A percentile compares a stretch with the other conserved stretches of the same genome.
phyloP scores from a whole-genome alignment of 2,888 invertebrate genomes.

The Coleophora flavipennella region DNA sequence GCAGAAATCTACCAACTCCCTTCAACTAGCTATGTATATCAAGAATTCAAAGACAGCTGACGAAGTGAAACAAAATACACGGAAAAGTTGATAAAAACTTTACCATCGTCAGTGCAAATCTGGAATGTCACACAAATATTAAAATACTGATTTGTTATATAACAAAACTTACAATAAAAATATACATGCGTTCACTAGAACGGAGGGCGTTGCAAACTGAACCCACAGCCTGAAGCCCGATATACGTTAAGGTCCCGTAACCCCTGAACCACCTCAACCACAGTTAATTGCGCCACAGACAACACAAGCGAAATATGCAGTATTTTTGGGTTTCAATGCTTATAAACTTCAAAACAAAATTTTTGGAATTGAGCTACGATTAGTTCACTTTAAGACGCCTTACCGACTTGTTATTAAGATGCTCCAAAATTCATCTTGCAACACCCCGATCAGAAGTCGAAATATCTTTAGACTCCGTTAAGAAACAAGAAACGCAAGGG shows the following conservation, averaged over 20 bases:
- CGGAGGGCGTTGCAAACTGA: conserved; percentile 48
- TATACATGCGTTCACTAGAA: conserved; percentile 47
- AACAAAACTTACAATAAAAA: conserved; percentile 55
- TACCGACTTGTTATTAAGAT: no score
- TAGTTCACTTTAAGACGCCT: no score
- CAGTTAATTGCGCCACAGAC: conserved; percentile 16
- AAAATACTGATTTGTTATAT: conserved; percentile 70
- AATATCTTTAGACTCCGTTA: conserved; percentile 24
- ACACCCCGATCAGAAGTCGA: conserved; percentile 32
- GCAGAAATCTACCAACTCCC: no score
- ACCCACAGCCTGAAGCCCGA: conserved; percentile 17
- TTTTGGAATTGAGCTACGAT: no score
- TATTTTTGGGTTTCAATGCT: no score
- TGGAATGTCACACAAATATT: conserved; percentile 71
- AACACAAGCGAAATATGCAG: no score
- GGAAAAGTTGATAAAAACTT: conserved; percentile 15
- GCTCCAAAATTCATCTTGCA: conserved; percentile 47
- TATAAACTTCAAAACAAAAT: no score
- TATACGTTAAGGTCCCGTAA: conserved; percentile 2
- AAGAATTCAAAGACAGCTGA: conserved; percentile 15
- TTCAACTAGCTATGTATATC: no score
- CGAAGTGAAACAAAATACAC: conserved; percentile 34
- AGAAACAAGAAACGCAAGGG: conserved; percentile 18
- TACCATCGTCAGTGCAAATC: conserved; percentile 40
- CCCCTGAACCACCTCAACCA: not conserved